Evolutionary conservation across 2,797 vertebrate species (phyloP), one percentile per base, ranked within the genome.

Genomic region (Sebastes kiyomatsui): DNA sequence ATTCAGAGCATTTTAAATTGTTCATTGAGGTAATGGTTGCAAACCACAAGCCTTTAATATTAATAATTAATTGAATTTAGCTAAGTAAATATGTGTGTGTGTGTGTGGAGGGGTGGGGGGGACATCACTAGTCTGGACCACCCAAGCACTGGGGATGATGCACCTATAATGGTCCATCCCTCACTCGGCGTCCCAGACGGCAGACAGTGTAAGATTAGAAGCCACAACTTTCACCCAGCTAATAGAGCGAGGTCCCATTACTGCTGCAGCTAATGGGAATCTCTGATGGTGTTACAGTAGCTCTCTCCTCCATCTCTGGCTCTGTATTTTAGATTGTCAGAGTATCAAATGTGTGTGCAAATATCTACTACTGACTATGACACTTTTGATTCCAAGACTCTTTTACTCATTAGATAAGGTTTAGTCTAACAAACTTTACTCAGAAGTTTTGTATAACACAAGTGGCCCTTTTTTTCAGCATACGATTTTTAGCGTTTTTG

Each of bases 161-260:
- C 82, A 90, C 87, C 77, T 90, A 89, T 80, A 88, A 83, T 81
- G 79, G 79, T 86, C 70, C 61, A 88, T 87, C 86, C 69, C 78
- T 89, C 79, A 80, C 60, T 87, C 72, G 22, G 52, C 7, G 80
- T 88, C 88, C 86, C 83, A 88, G 67, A 82, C 64, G 84, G 79
- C 72, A 65, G 80, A 28, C 78, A 16, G 81, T 84, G 86, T 88
- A 91, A 90, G 89, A 92, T 91, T 90, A 92, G 88, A 92, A 90
- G 84, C 67, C 73, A 72, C 84, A 83, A 83, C 90, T 81, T 85
- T 91, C 86, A 83, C 74, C 82, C 87, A 71, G 88, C 84, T 89
- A 87, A 89, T 79, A 87, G 87, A 71, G 75, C 62, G 20, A 70
- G 81, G 89, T 90, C 90, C 80, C 67, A 82, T 92, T 90, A 85